These are phyloP conservation scores for Heliconius hermathena DNA, from an alignment of 1,140 invertebrate genomes.

Conservation along the genomic window DNA sequence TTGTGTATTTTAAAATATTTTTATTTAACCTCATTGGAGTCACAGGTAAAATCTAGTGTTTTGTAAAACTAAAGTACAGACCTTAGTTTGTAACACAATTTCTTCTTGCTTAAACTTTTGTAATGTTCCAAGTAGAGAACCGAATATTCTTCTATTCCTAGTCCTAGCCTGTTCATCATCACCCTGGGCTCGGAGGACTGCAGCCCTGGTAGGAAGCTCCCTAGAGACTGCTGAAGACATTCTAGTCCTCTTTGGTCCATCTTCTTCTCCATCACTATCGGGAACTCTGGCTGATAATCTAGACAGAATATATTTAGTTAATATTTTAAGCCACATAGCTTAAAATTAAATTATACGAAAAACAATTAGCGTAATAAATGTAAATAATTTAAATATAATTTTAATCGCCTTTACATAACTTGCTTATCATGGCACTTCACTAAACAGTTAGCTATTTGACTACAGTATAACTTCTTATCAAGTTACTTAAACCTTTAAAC, in stretches of 20 bases:
- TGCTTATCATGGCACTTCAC: no score
- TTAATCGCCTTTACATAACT: neutral
- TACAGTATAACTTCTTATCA: neutral
- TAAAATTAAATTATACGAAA: neutral
- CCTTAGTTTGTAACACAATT: constrained; percentile 91
- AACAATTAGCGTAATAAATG: neutral
- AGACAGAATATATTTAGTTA: constrained; percentile 17
- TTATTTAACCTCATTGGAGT: no score
- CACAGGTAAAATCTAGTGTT: no score
- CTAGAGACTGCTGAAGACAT: constrained; percentile 73
- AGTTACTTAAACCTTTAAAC: neutral
- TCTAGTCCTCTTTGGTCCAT: constrained; percentile 60
- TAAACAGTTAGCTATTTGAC: no score
- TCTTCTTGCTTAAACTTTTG: constrained; percentile 98
- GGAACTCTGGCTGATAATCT: constrained; percentile 71
- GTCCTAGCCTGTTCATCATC: constrained; percentile 92
- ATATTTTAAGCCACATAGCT: neutral
- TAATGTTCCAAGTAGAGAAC: constrained; percentile 94
- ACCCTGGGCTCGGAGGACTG: constrained; percentile 87
- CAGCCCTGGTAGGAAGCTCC: constrained; percentile 74
- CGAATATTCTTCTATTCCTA: constrained; percentile 97
- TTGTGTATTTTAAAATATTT: no score
- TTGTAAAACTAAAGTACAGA: constrained; percentile 45
- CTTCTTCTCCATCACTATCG: constrained; percentile 77
- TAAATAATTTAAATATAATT: neutral